Evolutionary conservation across 2,888 invertebrate genomes (phyloP), one percentile per base, ranked within the genome.

Genomic region (Leucophenga maculata): DNA sequence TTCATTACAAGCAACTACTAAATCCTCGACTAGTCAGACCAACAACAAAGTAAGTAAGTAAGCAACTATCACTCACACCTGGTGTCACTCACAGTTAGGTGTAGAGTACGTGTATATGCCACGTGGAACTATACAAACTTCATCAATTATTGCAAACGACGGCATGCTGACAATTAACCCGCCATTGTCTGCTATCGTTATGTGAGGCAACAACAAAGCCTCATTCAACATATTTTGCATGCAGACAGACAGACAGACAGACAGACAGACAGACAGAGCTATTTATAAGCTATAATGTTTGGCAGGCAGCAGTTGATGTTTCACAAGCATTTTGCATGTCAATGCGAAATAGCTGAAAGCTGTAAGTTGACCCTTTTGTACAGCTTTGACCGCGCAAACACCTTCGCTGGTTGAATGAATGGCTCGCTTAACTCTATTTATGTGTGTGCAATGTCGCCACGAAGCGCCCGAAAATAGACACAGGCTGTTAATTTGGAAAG

Each of bases 241-340:
- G 39, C 39, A 39, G 39, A 11, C 39, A 39, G 11, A 11, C 39
- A 39, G 11, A 11, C 39, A 39, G 39, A 9, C 39, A 8, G 39
- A 11, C 39, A 39, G 3, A 11, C 3, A 39, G 3, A 9, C 8
- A 22, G 54, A 55, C 6, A 11, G 13, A 22, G 54, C 22, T 55
- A 55, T 55, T 20, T 55, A 55, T 55, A 55, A 55, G 54, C 11
- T n/a, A n/a, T n/a, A n/a, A n/a, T n/a, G n/a, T n/a, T n/a, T n/a
- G n/a, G n/a, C n/a, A n/a, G n/a, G n/a, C 39, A 39, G 11, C 39
- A 11, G 39, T 50, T 48, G 9, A 13, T 50, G 20, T 67, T 55
- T 26, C 4, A 26, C 26, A 67, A 54, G 54, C 50, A 50, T 62
- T 69, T 69, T 69, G 69, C 66, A 69, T 69, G 69, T 60, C 66